A percentile compares a stretch with the other conserved stretches of the same genome.
phyloP scores from a whole-genome alignment of 2,888 invertebrate species.

The Euzophera pinguis region DNA sequence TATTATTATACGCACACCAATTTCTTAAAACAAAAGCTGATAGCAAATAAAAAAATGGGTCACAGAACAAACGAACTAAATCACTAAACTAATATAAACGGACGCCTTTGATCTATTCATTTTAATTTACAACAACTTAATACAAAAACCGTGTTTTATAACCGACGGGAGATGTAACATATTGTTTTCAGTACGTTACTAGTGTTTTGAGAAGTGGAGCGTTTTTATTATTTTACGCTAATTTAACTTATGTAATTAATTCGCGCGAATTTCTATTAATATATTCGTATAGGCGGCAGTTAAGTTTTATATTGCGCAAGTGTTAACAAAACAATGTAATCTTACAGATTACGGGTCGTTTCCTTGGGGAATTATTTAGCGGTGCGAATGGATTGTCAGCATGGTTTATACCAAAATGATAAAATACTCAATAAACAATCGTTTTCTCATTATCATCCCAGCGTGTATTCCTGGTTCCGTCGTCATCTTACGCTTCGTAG shows the following conservation, averaged over 20 bases:
- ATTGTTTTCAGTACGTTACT: conserved; percentile 1
- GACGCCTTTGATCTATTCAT: conserved; percentile 9
- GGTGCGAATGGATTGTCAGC: too few relatives aligned
- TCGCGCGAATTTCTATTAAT: conserved; percentile 55
- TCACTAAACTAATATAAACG: conserved; percentile 8
- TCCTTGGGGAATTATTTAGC: conserved; percentile 1
- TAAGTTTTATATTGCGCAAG: conserved; percentile 42
- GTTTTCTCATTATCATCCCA: too few relatives aligned
- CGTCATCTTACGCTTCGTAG: too few relatives aligned
- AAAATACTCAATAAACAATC: too few relatives aligned
- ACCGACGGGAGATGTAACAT: conserved; percentile 5
- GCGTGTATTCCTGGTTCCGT: too few relatives aligned
- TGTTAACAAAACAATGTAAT: conserved; percentile 31
- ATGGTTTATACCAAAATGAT: too few relatives aligned
- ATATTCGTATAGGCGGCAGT: conserved; percentile 50
- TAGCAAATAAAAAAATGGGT: not conserved
- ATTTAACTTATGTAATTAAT: conserved; percentile 72
- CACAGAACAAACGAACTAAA: conserved; percentile 5
- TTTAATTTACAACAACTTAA: conserved; percentile 14
- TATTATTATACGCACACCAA: too few relatives aligned
- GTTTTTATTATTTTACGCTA: conserved; percentile 60
- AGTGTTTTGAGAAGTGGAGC: conserved; percentile 45
- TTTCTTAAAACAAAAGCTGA: not conserved
- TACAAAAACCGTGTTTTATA: conserved; percentile 12
- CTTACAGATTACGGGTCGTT: conserved; percentile 5